These are phyloP conservation scores for Scaptomyza flava DNA, from an alignment of 2,888 invertebrate genomes.

Conservation along the genomic window DNA sequence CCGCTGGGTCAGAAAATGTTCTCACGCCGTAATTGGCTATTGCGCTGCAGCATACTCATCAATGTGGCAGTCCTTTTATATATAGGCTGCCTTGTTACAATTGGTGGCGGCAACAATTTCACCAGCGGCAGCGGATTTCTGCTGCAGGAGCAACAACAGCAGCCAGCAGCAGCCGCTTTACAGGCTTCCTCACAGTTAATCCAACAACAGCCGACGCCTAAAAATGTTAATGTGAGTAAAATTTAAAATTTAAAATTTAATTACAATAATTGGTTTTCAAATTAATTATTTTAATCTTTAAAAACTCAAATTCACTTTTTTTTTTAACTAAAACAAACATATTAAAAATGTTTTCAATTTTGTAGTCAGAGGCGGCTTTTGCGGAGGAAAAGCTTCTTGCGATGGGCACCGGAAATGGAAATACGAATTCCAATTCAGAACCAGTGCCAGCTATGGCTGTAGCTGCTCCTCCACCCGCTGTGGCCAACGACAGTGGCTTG, in stretches of 20 bases:
- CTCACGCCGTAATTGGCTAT: constrained; percentile 88
- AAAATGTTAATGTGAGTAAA: constrained; percentile 62
- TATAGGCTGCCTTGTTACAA: constrained; percentile 88
- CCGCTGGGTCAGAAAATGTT: constrained; percentile 84
- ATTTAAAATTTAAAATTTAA: not conserved
- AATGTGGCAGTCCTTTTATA: constrained; percentile 90
- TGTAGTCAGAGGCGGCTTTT: constrained; percentile 52
- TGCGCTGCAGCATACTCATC: constrained; percentile 90
- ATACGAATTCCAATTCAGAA: constrained; percentile 42
- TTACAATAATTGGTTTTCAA: too few relatives aligned
- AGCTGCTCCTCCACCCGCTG: constrained; percentile 37
- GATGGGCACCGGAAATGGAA: constrained; percentile 35
- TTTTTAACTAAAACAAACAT: too few relatives aligned
- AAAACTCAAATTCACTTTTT: too few relatives aligned
- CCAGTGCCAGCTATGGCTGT: constrained; percentile 41
- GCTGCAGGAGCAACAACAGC: constrained; percentile 81
- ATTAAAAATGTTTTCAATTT: not conserved
- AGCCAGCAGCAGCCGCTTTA: constrained; percentile 50
- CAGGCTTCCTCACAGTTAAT: constrained; percentile 54
- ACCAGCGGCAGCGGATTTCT: constrained; percentile 80
- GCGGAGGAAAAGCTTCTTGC: constrained; percentile 67
- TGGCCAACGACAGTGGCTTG: constrained; percentile 55
- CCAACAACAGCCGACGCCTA: constrained; percentile 61
- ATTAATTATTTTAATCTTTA: not conserved
- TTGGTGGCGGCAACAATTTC: constrained; percentile 84